Evolutionary conservation across 2,797 vertebrate genomes (phyloP), one percentile per base, ranked within the genome.

Genomic region (Eurystomus glaucurus): DNA sequence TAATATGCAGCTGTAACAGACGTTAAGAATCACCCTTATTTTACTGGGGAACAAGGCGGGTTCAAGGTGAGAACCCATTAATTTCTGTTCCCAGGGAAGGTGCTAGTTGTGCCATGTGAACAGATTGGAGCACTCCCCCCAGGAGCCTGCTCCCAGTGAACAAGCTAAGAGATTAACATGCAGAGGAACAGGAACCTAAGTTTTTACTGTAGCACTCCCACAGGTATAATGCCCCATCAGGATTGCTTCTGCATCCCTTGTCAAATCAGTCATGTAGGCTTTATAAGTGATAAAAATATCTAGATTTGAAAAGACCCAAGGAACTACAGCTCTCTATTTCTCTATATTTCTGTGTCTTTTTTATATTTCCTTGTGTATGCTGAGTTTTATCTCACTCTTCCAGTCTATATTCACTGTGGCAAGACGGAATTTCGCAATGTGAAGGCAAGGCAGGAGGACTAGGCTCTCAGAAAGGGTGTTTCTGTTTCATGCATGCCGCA

Each of bases 361-460:
- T 48, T 57, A 6, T 33, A 21, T 45, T 74, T 72, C n/a, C n/a
- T 6, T 69, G 4, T 39, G 4, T 10, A 15, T 9, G 10, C 4
- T 45, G 29, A 69, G 74, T 41, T 92, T 88, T 46, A 21, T 51
- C 29, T 83, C 20, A 21, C 6, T 50, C 18, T 62, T 31, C 35
- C 0, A 0, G 14, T 60, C 57, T 52, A 9, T 57, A 50, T 19
- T 65, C 50, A 23, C 45, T 26, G 6, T 14, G 29, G 48, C 37
- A 88, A 72, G 29, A 93, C 66, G 60, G 29, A 70, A 46, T 11
- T 21, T 58, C n/a, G 55, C 18, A 61, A n/a, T 1, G 13, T 19
- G 21, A 23, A 77, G 51, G 17, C 21, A 69, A 45, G 26, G 66
- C 45, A 68, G 4, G 5, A 10, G 19, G 22, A 62, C 51, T 6